phyloP scores from a whole-genome alignment of 2,888 invertebrate species.

The Eurois occulta region DNA sequence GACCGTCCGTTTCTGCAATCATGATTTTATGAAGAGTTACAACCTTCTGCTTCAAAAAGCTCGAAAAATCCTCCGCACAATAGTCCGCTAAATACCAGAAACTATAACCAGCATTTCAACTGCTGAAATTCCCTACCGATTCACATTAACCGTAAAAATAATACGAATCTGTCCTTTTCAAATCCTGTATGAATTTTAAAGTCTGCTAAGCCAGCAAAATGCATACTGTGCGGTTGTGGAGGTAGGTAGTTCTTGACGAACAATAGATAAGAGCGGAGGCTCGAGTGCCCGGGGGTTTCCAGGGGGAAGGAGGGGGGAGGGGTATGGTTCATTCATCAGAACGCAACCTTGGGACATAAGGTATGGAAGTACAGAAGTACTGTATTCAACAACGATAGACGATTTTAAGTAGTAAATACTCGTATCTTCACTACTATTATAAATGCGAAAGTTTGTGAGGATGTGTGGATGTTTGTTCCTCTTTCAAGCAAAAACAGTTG shows the following conservation, averaged over 20 bases:
- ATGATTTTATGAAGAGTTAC: neutral
- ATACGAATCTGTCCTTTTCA: conserved; percentile 57
- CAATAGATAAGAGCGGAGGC: conserved; percentile 79
- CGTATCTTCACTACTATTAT: neutral
- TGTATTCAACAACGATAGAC: neutral
- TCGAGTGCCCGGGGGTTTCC: conserved; percentile 65
- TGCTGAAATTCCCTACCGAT: conserved; percentile 6
- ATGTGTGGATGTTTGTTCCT: neutral
- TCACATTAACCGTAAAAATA: conserved; percentile 28
- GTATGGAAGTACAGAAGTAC: conserved; percentile 36
- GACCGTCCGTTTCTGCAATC: neutral
- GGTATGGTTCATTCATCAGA: conserved; percentile 60
- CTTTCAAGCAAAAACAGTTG: neutral
- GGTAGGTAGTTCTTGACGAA: conserved; percentile 72
- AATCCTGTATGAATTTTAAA: conserved; percentile 70
- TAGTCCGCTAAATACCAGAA: neutral
- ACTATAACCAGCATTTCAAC: neutral
- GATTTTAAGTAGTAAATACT: neutral
- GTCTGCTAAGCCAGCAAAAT: conserved; percentile 61
- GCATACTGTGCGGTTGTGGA: conserved; percentile 62
- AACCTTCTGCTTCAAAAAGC: neutral
- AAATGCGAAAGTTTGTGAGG: neutral
- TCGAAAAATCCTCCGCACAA: neutral
- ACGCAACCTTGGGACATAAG: conserved; percentile 24
- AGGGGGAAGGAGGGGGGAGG: conserved; percentile 55